phyloP scores from a whole-genome alignment of 2,113 vertebrate species.

The Eonycteris spelaea region DNA sequence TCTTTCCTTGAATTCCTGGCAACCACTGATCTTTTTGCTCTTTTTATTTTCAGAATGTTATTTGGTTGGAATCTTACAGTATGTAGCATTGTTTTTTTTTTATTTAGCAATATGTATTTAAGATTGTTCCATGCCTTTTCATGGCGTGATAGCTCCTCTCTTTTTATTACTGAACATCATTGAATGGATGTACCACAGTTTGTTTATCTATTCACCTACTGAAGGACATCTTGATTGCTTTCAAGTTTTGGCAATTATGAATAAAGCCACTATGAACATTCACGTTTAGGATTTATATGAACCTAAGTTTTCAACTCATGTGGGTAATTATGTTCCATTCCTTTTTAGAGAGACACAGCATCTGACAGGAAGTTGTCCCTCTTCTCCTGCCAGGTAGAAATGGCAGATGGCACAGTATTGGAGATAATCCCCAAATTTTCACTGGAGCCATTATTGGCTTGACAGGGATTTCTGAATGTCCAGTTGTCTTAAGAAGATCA shows the following conservation, averaged over 20 bases:
- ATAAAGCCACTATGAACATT: not conserved
- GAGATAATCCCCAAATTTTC: not conserved
- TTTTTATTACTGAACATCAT: not conserved
- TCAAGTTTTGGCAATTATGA: not conserved
- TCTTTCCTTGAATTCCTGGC: not conserved
- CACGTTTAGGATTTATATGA: not conserved
- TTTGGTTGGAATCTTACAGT: not conserved
- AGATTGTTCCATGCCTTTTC: not conserved
- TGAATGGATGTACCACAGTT: not conserved
- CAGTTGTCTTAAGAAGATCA: not conserved
- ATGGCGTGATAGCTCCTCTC: not conserved
- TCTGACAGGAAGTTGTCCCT: not conserved
- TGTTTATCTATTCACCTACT: not conserved
- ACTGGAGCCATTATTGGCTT: not conserved
- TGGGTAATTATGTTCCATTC: not conserved
- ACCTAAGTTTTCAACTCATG: not conserved
- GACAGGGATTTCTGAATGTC: not conserved
- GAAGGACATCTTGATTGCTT: not conserved
- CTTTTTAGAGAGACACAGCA: not conserved
- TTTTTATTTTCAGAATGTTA: not conserved
- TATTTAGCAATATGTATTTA: not conserved
- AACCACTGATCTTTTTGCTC: not conserved
- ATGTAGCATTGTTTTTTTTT: not conserved
- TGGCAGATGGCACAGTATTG: not conserved
- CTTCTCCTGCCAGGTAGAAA: not conserved